Conservation (phyloP, 2,113 vertebrate species). For the Danio rerio region DNA sequence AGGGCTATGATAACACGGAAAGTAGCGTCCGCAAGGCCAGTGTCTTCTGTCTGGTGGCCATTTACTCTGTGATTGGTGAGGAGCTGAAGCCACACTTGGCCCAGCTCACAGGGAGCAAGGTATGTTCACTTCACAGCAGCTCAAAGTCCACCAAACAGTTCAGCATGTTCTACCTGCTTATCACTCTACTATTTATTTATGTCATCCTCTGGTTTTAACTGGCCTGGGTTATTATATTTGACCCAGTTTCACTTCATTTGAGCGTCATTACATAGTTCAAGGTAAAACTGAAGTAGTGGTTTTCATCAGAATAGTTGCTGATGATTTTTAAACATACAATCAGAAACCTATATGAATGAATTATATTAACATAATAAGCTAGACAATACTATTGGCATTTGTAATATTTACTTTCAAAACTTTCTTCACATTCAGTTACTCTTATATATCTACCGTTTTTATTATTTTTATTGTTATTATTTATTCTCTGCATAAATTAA, state of each 20-base stretch:
- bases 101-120: constrained; percentile 97
- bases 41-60: constrained; percentile 96
- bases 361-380: too few species aligned
- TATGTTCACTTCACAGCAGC: constrained; percentile 61
- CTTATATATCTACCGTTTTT: too few species aligned
- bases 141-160: not conserved
- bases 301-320: not conserved
- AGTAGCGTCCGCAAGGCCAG: constrained; percentile 97
- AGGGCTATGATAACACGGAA: constrained; percentile 60
- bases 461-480: too few species aligned
- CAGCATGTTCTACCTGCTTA: not conserved
- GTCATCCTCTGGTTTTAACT: constrained; percentile 12
- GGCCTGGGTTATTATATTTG: not conserved
- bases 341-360: too few species aligned
- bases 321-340: not conserved
- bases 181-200: constrained; percentile 15
- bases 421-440: too few species aligned
- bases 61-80: constrained; percentile 97
- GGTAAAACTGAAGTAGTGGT: too few species aligned
- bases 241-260: not conserved
- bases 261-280: not conserved
- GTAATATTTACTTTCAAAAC: too few species aligned
- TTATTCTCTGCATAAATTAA: too few species aligned
- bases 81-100: constrained; percentile 95
- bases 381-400: too few species aligned